Base-by-base conservation (phyloP, 1,140 invertebrate genomes). In the Drosophila suzukii region DNA sequence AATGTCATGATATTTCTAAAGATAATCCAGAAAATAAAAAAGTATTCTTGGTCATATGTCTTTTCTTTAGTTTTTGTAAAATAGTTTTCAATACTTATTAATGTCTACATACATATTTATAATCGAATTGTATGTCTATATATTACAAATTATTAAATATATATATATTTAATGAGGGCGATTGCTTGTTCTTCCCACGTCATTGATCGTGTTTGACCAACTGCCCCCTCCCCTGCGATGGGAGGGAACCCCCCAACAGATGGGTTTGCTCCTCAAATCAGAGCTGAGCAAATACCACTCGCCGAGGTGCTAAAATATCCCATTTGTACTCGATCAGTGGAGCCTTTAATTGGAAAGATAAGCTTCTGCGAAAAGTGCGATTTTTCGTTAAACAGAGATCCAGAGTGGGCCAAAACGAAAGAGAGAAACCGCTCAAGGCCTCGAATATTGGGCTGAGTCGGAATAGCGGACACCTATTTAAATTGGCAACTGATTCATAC, bases 261-360 rank as follows among this genome's bases (percentile, higher is more conserved):
- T 43, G 53, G 58, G 73, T 58, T 63, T 66, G 20, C 50, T 24
- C 43, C 43, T 47, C 61, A 68, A 85, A 82, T 88, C 78, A 82
- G 83, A 84, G 58, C 75, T 20, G 55, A 36, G 55, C 83, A 88
- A 85, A 85, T 75, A 85, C 11, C 3, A 71, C 74, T 71, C 59
- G 70, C 72, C 65, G 51, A 86, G 83, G 82, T 86, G 82, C 83
- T 86, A 86, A 86, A 82, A 88, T 56, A 68, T 88, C 63, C 63
- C 73, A 55, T 75, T 75, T 75, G 72, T 63, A 27, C 15, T 75
- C 60, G 51, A 43, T 27, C 44, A 17, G n/a, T 43, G 50, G 60
- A 65, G 71, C 71, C 72, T 75, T 75, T 47, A 75, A 75, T 75
- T 75, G 61, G 36, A 53, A 75, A 76, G 61, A 54, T 66, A 67